Evolutionary conservation across 2,113 vertebrate genomes (phyloP).

Genomic region (Cyphomyrus plagiostoma): DNA sequence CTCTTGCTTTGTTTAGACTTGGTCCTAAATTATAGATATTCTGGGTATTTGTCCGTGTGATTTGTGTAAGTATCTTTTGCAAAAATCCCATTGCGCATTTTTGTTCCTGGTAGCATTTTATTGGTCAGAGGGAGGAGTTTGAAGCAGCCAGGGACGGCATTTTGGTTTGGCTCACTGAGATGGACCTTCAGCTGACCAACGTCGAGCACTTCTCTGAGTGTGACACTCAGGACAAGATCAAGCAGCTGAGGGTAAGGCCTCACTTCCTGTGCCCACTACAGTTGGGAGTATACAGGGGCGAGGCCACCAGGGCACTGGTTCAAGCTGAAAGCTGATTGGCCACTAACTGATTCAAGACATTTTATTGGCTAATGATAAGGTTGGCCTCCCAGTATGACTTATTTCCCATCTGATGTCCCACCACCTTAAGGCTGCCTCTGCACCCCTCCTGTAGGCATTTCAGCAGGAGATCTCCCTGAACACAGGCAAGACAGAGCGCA

Average conservation of each 20-base stretch:
- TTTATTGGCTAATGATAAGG: background rate
- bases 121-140: constrained; percentile 90
- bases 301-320: background rate
- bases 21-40: background rate
- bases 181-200: constrained; percentile 96
- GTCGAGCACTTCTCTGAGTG: constrained; percentile 97
- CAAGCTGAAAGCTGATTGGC: background rate
- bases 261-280: background rate
- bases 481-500: constrained; percentile 78
- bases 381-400: background rate
- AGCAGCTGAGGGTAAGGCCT: constrained; percentile 82
- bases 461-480: constrained; percentile 93
- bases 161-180: constrained; percentile 94
- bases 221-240: constrained; percentile 93
- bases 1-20: background rate
- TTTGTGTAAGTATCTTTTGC: background rate
- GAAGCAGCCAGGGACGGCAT: constrained; percentile 85
- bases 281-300: background rate
- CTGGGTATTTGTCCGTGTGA: background rate
- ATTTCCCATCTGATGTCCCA: background rate
- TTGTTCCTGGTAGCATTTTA: constrained; percentile 75
- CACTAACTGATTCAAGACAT: background rate
- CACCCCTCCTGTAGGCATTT: constrained; percentile 63
- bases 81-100: background rate
- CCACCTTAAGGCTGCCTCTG: background rate